Base-by-base conservation (phyloP, 1,140 invertebrate species). In the Hypothenemus hampei region DNA sequence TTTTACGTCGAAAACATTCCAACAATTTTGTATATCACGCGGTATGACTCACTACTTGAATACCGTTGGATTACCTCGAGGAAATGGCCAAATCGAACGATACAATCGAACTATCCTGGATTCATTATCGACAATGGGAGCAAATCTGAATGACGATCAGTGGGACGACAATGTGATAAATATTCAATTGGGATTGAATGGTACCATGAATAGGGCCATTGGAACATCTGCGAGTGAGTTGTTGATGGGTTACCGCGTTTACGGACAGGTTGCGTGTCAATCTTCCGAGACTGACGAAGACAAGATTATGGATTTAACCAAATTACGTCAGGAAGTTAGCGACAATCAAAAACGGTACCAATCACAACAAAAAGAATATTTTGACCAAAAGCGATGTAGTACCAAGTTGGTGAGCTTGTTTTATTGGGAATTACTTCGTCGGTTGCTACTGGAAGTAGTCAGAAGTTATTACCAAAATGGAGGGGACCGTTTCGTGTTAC, bases 21-120 rank as follows among this genome's bases (percentile, higher is more conserved):
- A 46, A 13, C 36, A 63, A 1, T 66, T 64, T 37, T 65, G 62
- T 47, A 4, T 15, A 11, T 6, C 13, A 23, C 46, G 56, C 29
- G 48, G 44, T 1, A 64, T 68, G 7, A 36, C 56, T 3, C 65
- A 62, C 13, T 35, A 50, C 10, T 11, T 57, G n/a, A 58, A 63
- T 4, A 64, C 63, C 0, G 57, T 64, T 3, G 67, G 60, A 16
- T 40, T 65, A n/a, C 65, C 65, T 6, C 48, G 63, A 15, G 63
- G 53, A 1, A 69, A 68, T 26, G 65, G 59, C 0, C 64, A 66
- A 41, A 54, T 66, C 0, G 64, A 69, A 48, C 13, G 63, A 15
- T 53, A 60, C 8, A 66, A 68, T 39, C 11, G n/a, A 8, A 55
- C 50, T 1, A 19, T 65, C 18, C 44, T 52, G 13, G 50, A 63